Percentiles rank a stretch among this genome's conserved stretches.
Conservation (phyloP, 1,140 invertebrate genomes). For the Drosophila subobscura region DNA sequence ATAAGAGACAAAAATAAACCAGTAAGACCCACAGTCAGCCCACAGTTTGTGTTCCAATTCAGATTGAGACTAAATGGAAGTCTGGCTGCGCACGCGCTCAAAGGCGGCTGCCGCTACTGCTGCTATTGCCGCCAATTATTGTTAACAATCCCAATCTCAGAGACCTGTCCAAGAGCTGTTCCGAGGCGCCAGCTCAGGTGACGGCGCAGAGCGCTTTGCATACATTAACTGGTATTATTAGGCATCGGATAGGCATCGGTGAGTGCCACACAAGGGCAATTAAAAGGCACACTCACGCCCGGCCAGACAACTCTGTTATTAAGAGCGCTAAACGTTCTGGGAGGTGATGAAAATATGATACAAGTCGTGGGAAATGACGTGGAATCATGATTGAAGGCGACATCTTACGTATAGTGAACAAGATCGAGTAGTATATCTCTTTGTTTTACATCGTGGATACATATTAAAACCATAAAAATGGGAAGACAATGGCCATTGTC, state of each 20-base stretch:
- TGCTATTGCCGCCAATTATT: conserved; percentile 44
- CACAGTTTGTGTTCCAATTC: conserved; percentile 21
- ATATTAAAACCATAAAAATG: conserved; percentile 26
- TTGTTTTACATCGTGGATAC: conserved; percentile 22
- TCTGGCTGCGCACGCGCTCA: conserved; percentile 51
- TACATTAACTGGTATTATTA: conserved; percentile 67
- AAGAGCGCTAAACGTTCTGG: conserved; percentile 1
- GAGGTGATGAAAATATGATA: conserved; percentile 29
- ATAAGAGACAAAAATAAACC: conserved; percentile 47
- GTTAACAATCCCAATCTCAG: conserved; percentile 38
- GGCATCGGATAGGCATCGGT: conserved; percentile 34
- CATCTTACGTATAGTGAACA: neutral
- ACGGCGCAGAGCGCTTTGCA: conserved; percentile 61
- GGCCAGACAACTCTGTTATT: conserved; percentile 31
- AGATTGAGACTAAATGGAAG: conserved; percentile 39
- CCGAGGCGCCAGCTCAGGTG: conserved; percentile 64
- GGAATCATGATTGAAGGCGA: conserved; percentile 19
- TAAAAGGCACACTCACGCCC: conserved; percentile 42
- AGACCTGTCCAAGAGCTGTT: conserved; percentile 1
- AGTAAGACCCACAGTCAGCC: conserved; percentile 2
- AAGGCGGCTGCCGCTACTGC: conserved; percentile 31
- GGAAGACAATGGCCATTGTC: conserved; percentile 70
- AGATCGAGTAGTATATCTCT: conserved; percentile 10
- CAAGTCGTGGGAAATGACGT: conserved; percentile 2
- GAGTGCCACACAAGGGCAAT: conserved; percentile 48